Evolutionary conservation across 1,140 invertebrate genomes (phyloP).

Genomic region (Drosophila sulfurigaster): DNA sequence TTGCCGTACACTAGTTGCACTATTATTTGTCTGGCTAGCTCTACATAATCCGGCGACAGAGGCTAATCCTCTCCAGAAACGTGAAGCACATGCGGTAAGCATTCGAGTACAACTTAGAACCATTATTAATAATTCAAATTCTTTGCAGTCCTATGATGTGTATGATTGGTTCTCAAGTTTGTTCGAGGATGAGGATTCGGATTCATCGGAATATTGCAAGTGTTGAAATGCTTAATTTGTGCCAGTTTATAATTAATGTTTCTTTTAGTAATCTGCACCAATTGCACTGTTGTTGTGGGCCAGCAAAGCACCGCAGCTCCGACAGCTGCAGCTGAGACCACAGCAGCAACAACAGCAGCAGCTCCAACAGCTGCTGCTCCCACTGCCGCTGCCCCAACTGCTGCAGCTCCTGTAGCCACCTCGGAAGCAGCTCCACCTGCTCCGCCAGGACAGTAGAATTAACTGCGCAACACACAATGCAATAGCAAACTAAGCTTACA

Average conservation of each 20-base stretch:
- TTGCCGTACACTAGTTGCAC: constrained; percentile 30
- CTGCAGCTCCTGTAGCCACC: not conserved
- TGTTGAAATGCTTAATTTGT: not conserved
- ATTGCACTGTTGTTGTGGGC: constrained; percentile 62
- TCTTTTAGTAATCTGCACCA: constrained; percentile 56
- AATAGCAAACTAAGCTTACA: constrained; percentile 5
- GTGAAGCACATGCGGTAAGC: constrained; percentile 31
- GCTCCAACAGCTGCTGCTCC: not conserved
- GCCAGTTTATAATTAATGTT: constrained; percentile 4
- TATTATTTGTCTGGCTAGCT: constrained; percentile 35
- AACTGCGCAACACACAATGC: not conserved
- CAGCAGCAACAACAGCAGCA: not conserved
- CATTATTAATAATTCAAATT: not conserved
- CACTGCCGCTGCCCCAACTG: not conserved
- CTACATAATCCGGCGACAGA: constrained; percentile 5
- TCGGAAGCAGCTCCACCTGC: not conserved
- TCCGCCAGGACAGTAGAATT: not conserved
- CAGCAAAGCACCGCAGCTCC: not conserved
- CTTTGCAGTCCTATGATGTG: constrained; percentile 32
- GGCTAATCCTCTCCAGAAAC: constrained; percentile 25
- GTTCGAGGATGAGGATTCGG: constrained; percentile 25
- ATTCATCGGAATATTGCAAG: constrained; percentile 53
- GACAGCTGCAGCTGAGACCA: not conserved
- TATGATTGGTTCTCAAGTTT: constrained; percentile 49
- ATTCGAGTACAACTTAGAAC: not conserved